phyloP scores from a whole-genome alignment of 2,888 invertebrate genomes.

The Serripes groenlandicus region DNA sequence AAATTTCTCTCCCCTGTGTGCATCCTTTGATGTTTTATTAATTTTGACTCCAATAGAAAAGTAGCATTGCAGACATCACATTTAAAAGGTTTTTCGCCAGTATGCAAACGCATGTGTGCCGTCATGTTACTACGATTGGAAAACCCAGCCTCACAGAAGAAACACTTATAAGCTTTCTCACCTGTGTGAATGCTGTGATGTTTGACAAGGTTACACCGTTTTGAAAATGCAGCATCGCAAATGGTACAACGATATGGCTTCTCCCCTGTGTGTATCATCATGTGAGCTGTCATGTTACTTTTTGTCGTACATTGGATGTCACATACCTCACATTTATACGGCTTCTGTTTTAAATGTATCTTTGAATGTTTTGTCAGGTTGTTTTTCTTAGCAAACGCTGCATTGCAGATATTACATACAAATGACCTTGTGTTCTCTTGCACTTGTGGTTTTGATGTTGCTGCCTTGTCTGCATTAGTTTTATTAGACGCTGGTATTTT shows the following conservation, averaged over 20 bases:
- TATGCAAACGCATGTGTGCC: slow-evolving; percentile 38
- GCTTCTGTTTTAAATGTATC: neutral
- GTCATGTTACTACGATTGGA: neutral
- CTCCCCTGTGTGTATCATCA: slow-evolving; percentile 17
- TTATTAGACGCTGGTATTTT: neutral
- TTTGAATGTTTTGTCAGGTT: neutral
- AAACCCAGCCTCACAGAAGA: slow-evolving; percentile 15
- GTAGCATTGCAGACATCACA: slow-evolving; percentile 26
- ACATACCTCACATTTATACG: neutral
- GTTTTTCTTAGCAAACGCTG: neutral
- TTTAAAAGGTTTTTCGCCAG: slow-evolving; percentile 34
- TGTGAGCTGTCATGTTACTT: neutral
- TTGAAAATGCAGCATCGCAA: neutral
- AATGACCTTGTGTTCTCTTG: neutral
- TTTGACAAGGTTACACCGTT: slow-evolving; percentile 6
- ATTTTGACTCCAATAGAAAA: neutral
- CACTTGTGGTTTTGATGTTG: no score
- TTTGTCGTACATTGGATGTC: neutral
- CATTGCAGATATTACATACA: slow-evolving; percentile 14
- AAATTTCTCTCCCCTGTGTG: slow-evolving; percentile 18
- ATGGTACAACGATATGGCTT: slow-evolving; percentile 9
- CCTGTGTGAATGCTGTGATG: slow-evolving; percentile 22
- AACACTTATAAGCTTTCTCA: slow-evolving; percentile 3
- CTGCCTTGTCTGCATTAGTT: neutral
- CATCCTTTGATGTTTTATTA: slow-evolving; percentile 14